Evolutionary conservation across 2,113 vertebrate genomes (phyloP).

Genomic region (Elaphurus davidianus): DNA sequence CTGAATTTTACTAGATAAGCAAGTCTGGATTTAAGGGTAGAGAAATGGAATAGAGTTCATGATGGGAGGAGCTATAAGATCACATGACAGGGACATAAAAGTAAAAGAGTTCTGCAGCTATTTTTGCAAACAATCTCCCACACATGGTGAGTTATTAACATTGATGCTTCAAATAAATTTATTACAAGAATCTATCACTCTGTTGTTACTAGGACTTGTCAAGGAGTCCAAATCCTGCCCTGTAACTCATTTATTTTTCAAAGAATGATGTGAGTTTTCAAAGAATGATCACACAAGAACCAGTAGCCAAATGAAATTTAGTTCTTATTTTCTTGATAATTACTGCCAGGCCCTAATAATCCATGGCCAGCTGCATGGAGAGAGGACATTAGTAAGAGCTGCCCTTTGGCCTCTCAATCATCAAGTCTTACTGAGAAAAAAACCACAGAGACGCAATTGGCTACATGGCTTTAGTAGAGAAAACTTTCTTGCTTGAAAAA

Average conservation of each 20-base stretch:
- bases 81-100: background rate
- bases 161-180: background rate
- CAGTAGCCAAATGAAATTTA: background rate
- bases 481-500: background rate
- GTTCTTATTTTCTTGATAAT: background rate
- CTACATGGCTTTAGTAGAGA: background rate
- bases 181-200: background rate
- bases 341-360: background rate
- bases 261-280: background rate
- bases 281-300: background rate
- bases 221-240: background rate
- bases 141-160: background rate
- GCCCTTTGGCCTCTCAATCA: background rate
- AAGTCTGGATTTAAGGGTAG: background rate
- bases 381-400: background rate
- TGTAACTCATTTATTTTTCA: background rate
- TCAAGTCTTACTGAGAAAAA: background rate
- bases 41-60: background rate
- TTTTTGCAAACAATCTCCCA: background rate
- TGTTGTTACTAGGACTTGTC: background rate
- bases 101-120: background rate
- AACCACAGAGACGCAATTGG: background rate
- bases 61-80: background rate
- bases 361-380: no score
- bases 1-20: background rate